Evolutionary conservation across 1,140 invertebrate genomes (phyloP), one percentile per base, ranked within the genome.

Genomic region (Chrysomallon squamiferum): DNA sequence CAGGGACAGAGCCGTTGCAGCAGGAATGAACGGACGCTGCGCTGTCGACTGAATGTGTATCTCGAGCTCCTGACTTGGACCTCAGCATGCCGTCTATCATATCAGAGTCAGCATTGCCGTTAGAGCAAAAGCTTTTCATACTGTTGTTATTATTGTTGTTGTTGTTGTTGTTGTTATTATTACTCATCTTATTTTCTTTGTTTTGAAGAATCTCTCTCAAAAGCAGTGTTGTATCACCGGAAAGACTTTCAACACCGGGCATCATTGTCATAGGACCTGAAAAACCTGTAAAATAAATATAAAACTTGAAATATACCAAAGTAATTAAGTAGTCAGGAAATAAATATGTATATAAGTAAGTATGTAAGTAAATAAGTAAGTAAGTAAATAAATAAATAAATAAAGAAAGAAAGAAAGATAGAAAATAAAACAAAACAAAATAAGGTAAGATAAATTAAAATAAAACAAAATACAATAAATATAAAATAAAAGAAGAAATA

Each of bases 161-260:
- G 60, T 58, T 76, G 45, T 71, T 72, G 59, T 71, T 73, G 58
- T 75, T 75, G 38, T 64, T 57, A 35, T 66, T 65, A 56, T 76
- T 67, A 47, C 49, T 50, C n/a, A 71, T 66, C 60, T 72, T 63
- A 47, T 66, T 69, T 29, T 81, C 84, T 65, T 81, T 84, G 62
- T 82, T 83, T 69, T 87, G 86, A 5, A 88, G 77, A 50, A 87
- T 86, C 63, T 87, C 86, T 52, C 86, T 77, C 47, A 88, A 76
- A 47, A 87, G 74, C 43, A 85, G 81, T 22, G 85, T 82, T 54
- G 81, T 81, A 59, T 85, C 84, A 7, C 82, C 60, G 9, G 65
- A 52, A 18, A 66, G 45, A 25, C 66, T 62, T 32, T 74, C 67
- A 13, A 78, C 72, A 22, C 52, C 66, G 32, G 66, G 66, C 66